A percentile compares a stretch with the other conserved stretches of the same genome.
These are phyloP conservation scores for Leptinotarsa tumamoca DNA, from an alignment of 2,888 invertebrate genomes.

Conservation along the genomic window DNA sequence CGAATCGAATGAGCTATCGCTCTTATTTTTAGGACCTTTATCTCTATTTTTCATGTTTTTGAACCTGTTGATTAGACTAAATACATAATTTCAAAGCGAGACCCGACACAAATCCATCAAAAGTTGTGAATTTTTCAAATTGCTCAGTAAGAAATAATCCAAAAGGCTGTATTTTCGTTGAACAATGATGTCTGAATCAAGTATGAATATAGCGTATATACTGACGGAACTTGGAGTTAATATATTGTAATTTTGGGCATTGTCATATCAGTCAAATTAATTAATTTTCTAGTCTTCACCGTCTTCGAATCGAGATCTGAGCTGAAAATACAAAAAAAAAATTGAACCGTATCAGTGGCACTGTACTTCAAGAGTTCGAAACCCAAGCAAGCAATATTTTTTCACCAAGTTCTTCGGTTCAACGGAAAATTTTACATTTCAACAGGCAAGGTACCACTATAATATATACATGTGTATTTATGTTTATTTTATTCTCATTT, in stretches of 20 bases:
- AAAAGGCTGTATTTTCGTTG: conserved; percentile 5
- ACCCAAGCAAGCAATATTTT: not conserved
- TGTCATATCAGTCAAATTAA: not conserved
- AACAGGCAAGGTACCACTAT: conserved; percentile 11
- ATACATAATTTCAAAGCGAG: not conserved
- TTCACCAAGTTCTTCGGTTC: not conserved
- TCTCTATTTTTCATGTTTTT: too few relatives aligned
- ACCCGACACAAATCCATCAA: not conserved
- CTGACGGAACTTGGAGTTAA: not conserved
- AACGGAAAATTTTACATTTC: not conserved
- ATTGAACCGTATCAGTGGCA: not conserved
- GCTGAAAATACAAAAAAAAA: not conserved
- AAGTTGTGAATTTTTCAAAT: not conserved
- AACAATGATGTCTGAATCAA: not conserved
- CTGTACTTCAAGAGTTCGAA: not conserved
- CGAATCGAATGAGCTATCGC: too few relatives aligned
- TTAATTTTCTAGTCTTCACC: too few relatives aligned
- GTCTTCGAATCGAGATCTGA: too few relatives aligned
- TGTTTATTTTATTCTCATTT: conserved; percentile 2
- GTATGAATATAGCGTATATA: not conserved
- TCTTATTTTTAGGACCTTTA: too few relatives aligned
- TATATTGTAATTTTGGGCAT: not conserved
- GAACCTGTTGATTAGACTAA: too few relatives aligned
- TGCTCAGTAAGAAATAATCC: not conserved
- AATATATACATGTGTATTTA: conserved; percentile 11